Conservation (phyloP, 2,113 vertebrate species). For the Camelus dromedarius region DNA sequence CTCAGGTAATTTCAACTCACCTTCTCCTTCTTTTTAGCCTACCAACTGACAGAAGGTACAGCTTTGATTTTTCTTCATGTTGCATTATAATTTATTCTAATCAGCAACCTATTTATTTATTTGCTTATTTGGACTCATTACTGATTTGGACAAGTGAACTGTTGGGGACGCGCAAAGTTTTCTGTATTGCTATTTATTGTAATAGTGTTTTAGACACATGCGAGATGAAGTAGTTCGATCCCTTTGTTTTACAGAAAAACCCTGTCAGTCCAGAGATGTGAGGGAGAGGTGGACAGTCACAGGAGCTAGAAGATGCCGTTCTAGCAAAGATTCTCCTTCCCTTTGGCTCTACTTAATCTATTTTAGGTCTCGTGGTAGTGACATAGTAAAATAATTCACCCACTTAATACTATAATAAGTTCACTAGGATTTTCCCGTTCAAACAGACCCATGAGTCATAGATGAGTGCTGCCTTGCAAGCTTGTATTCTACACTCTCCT, state of each 20-base stretch:
- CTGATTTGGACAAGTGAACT: background rate
- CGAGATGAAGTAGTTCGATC: background rate
- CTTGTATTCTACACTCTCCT: background rate
- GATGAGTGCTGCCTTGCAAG: background rate
- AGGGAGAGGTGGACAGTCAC: accelerated
- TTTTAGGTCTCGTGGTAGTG: constrained; percentile 38
- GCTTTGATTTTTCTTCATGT: background rate
- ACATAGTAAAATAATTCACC: constrained; percentile 48
- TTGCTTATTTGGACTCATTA: background rate
- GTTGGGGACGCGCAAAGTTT: background rate
- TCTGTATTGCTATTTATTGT: background rate
- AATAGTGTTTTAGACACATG: background rate
- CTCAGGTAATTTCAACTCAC: background rate
- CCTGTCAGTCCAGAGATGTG: background rate
- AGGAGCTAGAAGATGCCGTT: background rate
- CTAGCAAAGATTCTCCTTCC: background rate
- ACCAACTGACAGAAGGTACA: background rate
- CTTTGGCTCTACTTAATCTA: constrained; percentile 3
- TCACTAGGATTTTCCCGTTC: background rate
- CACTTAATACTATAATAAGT: constrained; percentile 7
- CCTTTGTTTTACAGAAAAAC: background rate
- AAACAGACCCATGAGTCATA: background rate
- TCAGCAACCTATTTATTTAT: background rate
- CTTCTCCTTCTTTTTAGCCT: background rate
- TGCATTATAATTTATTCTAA: background rate